Evolutionary conservation across 2,797 vertebrate species (phyloP), one percentile per base, ranked within the genome.

Genomic region (Gallinago stenura): DNA sequence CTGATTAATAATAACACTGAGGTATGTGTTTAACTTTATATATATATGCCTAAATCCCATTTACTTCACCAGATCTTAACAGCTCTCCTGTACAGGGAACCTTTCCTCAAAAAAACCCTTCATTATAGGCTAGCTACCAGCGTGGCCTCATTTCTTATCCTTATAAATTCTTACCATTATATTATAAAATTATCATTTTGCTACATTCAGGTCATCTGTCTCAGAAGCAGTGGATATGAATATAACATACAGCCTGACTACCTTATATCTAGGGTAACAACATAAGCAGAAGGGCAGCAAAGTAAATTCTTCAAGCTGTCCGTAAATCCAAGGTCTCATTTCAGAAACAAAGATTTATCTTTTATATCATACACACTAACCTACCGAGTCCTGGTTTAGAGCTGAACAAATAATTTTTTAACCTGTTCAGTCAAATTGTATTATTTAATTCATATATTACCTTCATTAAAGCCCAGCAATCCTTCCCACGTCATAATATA

Each of bases 121-220:
- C 46, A 41, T 51, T 87, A 83, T 12, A 80, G 31, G 83, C 18
- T 66, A 58, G 41, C 45, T 84, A 87, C 64, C 68, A 45, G 70
- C 56, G 60, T 94, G 68, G 73, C 60, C 70, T 94, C 25, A 86
- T 86, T 95, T 91, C 58, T 35, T 86, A 75, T 62, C 61, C 65
- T 93, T 73, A 21, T 37, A 83, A 85, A 70, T 77, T 77, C 79
- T 78, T 69, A 80, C 45, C 21, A 31, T 80, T 95, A 79, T 57
- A 90, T 58, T 90, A 77, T 39, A 93, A 93, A 93, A 84, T 87
- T 77, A 93, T 64, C 57, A 37, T 89, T 94, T 83, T 85, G 46
- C 61, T 70, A 89, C 53, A 93, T 87, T 89, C 60, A 89, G 81
- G 88, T 87, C 81, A 89, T 61, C 61, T 87, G 26, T 65, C 71